A percentile compares a stretch with the other conserved stretches of the same genome.
Evolutionary conservation across 53 echinoderm and acorn worm genomes (phyloP).

Genomic region (Paelopatides confundens): DNA sequence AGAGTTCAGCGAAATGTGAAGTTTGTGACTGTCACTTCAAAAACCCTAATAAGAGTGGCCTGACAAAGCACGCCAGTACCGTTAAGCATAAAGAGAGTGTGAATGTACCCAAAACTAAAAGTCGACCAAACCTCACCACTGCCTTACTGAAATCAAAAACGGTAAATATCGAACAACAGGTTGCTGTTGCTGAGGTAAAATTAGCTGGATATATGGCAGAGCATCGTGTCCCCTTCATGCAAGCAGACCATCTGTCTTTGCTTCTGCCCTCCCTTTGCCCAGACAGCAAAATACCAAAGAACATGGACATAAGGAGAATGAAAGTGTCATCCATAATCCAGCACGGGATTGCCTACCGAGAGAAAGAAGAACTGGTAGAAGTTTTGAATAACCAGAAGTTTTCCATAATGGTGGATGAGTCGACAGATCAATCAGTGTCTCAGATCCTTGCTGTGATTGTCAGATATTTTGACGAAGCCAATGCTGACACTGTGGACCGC

Average conservation of each 20-base stretch:
- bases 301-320: background rate
- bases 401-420: constrained; percentile 21
- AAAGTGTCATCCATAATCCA: background rate
- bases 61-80: background rate
- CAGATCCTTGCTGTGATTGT: constrained; percentile 26
- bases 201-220: constrained; percentile 16
- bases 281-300: background rate
- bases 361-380: background rate
- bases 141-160: background rate
- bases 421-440: background rate
- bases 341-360: background rate
- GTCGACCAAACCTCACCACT: background rate
- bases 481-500: background rate
- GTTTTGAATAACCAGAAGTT: constrained; percentile 14
- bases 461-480: constrained; percentile 1
- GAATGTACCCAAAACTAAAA: background rate
- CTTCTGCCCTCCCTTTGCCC: constrained; percentile 2
- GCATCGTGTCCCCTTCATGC: background rate
- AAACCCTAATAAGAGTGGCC: background rate
- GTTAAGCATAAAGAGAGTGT: background rate
- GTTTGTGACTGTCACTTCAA: background rate
- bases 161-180: background rate
- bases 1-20: constrained; percentile 1
- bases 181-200: background rate
- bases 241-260: background rate